Base-by-base conservation (phyloP, 2,888 invertebrate genomes). In the Sesia bembeciformis region DNA sequence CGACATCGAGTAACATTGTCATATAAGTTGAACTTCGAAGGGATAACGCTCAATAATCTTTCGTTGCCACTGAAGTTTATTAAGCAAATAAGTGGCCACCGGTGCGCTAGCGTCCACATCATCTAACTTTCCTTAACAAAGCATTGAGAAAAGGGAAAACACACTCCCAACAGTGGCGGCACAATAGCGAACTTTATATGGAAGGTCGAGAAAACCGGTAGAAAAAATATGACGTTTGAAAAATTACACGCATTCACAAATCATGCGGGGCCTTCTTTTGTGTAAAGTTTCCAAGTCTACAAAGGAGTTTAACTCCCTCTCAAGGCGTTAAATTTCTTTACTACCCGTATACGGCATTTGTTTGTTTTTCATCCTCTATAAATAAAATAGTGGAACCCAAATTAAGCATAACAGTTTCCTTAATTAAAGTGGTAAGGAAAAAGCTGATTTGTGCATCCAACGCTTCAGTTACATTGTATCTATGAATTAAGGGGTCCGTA, bases 161-260 rank as follows among this genome's bases (percentile, higher is more conserved):
- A 77, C 72, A 76, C 77, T 77, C 74, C 76, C 76, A 76, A 82
- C 84, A 86, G 83, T 84, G 72, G 70, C 65, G 62, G 72, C 76
- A 89, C 84, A 89, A 88, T 83, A 70, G 82, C 67, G 64, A 88
- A 88, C 76, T 88, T 88, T 85, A 78, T 80, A 79, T 75, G 74
- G 75, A 71, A 77, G 76, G 76, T 79, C 70, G 78, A 75, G 73
- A 78, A 78, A 81, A 79, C 74, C 77, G 81, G 81, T 79, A 81
- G 81, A 82, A 86, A 87, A 87, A 87, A 87, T 85, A 84, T 88
- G 88, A 89, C 87, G 81, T 86, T 81, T 88, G 87, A 89, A 85
- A 89, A 88, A 89, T 89, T 86, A 89, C 87, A 86, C 87, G 81
- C 86, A 84, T 84, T 85, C 87, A 87, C 84, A 87, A 88, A 87